Conservation (phyloP, 1,140 invertebrate genomes). For the Battus philenor region DNA sequence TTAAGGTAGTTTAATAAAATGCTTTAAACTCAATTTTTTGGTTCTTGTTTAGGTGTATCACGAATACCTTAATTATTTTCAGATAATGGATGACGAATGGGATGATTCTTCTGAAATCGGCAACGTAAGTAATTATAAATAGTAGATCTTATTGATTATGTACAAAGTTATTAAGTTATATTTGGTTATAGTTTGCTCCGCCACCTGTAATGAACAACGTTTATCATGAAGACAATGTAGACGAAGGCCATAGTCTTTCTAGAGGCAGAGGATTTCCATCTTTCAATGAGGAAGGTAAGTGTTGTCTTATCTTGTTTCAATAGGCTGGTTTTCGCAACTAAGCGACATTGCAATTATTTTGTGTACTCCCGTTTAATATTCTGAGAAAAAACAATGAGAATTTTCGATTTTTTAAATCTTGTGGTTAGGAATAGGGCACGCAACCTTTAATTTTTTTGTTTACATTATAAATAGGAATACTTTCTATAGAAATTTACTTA, state of each 20-base stretch:
- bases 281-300: constrained; percentile 42
- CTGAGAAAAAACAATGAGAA: background rate
- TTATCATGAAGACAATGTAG: constrained; percentile 35
- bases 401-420: background rate
- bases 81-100: constrained; percentile 68
- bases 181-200: constrained; percentile 30
- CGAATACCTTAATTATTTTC: too few relatives aligned
- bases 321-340: too few relatives aligned
- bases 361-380: background rate
- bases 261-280: constrained; percentile 55
- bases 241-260: constrained; percentile 60
- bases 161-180: background rate
- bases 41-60: too few relatives aligned
- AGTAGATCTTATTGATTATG: background rate
- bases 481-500: too few relatives aligned
- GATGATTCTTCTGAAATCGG: constrained; percentile 49
- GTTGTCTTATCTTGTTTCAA: constrained; percentile 3
- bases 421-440: background rate
- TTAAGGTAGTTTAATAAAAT: too few relatives aligned
- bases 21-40: too few relatives aligned
- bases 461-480: background rate
- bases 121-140: constrained; percentile 37
- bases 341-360: too few relatives aligned
- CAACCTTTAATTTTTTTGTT: background rate
- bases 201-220: constrained; percentile 30